Base-by-base conservation (phyloP, 2,113 vertebrate species). In the Ursus arctos region DNA sequence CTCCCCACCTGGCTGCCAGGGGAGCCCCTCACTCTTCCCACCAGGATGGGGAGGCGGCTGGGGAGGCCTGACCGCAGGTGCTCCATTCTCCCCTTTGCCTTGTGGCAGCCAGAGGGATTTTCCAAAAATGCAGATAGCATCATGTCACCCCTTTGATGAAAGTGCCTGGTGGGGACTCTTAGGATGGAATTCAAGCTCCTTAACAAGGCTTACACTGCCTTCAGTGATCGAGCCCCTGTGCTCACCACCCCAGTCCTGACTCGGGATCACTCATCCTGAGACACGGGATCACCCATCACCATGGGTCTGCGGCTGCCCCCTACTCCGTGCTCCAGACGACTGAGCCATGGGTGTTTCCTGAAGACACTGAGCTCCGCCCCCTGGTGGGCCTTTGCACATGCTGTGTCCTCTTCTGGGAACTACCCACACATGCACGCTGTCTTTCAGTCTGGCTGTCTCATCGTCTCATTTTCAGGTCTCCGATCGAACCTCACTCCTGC, bases 341-440 rank as follows among this genome's bases (percentile, higher is more conserved):
- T 24, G 10, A 43, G 7, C 84, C 57, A 10, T 4, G 5, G 51
- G 3, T 6, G 53, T 18, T 10, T 91, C 36, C 77, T 33, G 1
- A 24, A 49, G 51, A 51, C 53, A 0, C 8, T 0, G 10, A 61
- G 55, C 40, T 65, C 63, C 1, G 1, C 19, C 18, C 21, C 5
- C 7, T 59, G 2, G 0, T 6, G 51, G 33, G 10, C 61, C 14
- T 72, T 51, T 87, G 63, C 40, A 13, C 4, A 0, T 31, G 22
- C 16, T 0, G 1, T 36, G 14, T 77, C n/a, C 33, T 47, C 26
- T 33, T 47, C 47, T 65, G 59, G 19, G 24, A 59, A 18, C 6
- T 1, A 2, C 28, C 26, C 9, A 0, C 18, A 12, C 31, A 4
- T 2, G 1, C 63, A 21, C 28, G 0, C 19, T 5, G 55, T 14